Evolutionary conservation across 2,113 vertebrate species (phyloP).

Genomic region (Triplophysa rosa): DNA sequence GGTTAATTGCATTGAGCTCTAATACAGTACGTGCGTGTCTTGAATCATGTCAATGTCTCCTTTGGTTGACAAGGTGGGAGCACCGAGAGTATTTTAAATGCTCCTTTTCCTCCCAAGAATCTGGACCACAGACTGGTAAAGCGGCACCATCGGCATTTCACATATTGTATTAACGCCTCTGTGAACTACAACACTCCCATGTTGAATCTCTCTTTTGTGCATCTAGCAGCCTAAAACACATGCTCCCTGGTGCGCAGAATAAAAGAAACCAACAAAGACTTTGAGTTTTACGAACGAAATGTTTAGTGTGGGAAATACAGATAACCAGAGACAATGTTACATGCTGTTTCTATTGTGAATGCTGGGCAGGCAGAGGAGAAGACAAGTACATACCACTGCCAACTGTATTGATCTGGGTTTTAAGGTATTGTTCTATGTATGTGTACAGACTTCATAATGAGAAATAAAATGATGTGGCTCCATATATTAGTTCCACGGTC

Average conservation of each 20-base stretch:
- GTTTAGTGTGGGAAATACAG: slow-evolving; percentile 39
- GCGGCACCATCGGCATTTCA: not conserved
- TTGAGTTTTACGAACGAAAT: slow-evolving; percentile 6
- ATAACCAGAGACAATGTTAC: slow-evolving; percentile 46
- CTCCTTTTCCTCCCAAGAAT: not conserved
- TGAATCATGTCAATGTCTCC: slow-evolving; percentile 65
- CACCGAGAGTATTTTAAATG: slow-evolving; percentile 26
- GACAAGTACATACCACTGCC: slow-evolving; percentile 44
- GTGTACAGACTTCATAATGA: slow-evolving; percentile 53
- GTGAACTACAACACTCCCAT: not conserved
- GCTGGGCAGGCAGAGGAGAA: slow-evolving; percentile 40
- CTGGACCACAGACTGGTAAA: not conserved
- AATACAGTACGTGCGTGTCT: slow-evolving; percentile 64
- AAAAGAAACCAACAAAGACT: slow-evolving; percentile 20
- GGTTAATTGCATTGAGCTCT: slow-evolving; percentile 70
- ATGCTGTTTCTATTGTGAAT: slow-evolving; percentile 49
- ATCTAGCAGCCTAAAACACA: not conserved
- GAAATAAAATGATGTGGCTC: slow-evolving; percentile 38
- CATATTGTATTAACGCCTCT: not conserved
- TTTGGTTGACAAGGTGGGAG: slow-evolving; percentile 51
- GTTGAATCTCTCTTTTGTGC: slow-evolving; percentile 7
- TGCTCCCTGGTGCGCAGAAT: not conserved
- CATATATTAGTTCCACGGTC: slow-evolving; percentile 23
- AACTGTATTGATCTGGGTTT: slow-evolving; percentile 60
- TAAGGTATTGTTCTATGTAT: slow-evolving; percentile 54